phyloP scores from a whole-genome alignment of 2,113 vertebrate genomes.

The Dolichotis patagonum region DNA sequence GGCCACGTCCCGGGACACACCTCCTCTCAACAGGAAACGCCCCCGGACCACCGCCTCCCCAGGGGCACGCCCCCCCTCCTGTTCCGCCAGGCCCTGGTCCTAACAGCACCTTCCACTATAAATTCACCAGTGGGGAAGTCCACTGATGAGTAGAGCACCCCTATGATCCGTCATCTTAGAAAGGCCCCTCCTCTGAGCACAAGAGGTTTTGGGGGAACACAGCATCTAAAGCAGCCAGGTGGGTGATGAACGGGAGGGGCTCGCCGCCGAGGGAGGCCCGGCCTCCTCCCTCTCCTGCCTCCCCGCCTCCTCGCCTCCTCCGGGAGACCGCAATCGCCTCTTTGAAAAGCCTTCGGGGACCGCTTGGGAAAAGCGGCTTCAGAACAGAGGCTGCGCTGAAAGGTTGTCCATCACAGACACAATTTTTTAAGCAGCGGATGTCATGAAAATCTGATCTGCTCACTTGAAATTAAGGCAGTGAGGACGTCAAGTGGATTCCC shows the following conservation, averaged over 20 bases:
- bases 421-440: constrained; percentile 91
- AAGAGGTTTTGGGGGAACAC: background rate
- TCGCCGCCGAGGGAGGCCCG: background rate
- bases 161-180: background rate
- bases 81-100: background rate
- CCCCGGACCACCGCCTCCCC: no score
- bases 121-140: background rate
- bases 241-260: background rate
- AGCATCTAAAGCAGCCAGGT: background rate
- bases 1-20: background rate
- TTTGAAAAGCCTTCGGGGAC: constrained; percentile 84
- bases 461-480: constrained; percentile 94
- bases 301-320: background rate
- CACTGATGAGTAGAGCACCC: background rate
- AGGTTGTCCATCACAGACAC: constrained; percentile 91
- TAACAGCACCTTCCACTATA: background rate
- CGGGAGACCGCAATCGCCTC: constrained; percentile 78
- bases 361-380: constrained; percentile 82
- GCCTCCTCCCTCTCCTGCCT: background rate
- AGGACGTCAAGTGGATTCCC: constrained; percentile 91
- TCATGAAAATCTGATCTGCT: constrained; percentile 92
- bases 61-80: background rate
- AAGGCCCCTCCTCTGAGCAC: background rate
- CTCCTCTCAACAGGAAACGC: no score
- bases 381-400: constrained; percentile 87